Evolutionary conservation across 2,888 invertebrate genomes (phyloP).

Genomic region (Chrysopilus asiliformis): DNA sequence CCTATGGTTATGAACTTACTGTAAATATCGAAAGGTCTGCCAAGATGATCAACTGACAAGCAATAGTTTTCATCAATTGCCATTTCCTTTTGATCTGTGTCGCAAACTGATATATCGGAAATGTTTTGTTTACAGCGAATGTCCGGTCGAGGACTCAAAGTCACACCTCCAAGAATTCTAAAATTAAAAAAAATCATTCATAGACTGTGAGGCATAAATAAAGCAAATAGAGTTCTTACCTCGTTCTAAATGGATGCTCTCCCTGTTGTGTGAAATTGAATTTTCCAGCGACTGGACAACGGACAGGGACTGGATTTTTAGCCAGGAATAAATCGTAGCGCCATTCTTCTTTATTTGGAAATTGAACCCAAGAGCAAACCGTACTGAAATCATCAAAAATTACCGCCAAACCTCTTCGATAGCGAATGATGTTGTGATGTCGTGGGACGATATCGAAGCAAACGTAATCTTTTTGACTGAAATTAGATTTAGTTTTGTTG

Average conservation of each 20-base stretch:
- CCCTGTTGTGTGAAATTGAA: slow-evolving; percentile 87
- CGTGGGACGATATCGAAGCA: slow-evolving; percentile 94
- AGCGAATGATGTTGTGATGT: slow-evolving; percentile 91
- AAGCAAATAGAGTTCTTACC: slow-evolving; percentile 22
- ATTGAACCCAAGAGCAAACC: slow-evolving; percentile 90
- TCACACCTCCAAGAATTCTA: slow-evolving; percentile 89
- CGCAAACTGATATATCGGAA: slow-evolving; percentile 92
- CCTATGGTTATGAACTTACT: slow-evolving; percentile 27
- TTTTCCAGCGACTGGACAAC: slow-evolving; percentile 94
- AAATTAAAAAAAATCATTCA: slow-evolving; percentile 13
- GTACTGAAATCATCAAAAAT: slow-evolving; percentile 84
- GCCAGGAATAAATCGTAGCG: slow-evolving; percentile 71
- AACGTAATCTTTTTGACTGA: slow-evolving; percentile 86
- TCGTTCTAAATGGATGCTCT: slow-evolving; percentile 80
- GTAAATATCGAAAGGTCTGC: slow-evolving; percentile 89
- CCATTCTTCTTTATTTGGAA: slow-evolving; percentile 72
- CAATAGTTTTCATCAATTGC: slow-evolving; percentile 93
- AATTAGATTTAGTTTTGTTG: neutral
- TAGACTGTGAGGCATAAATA: neutral
- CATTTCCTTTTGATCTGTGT: slow-evolving; percentile 87
- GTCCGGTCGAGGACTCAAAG: slow-evolving; percentile 82
- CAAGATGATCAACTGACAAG: slow-evolving; percentile 88
- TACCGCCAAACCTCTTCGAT: slow-evolving; percentile 73
- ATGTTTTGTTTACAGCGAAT: slow-evolving; percentile 86
- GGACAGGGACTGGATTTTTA: slow-evolving; percentile 79